Base-by-base conservation (phyloP, 2,888 invertebrate species). In the Homarus gammarus region DNA sequence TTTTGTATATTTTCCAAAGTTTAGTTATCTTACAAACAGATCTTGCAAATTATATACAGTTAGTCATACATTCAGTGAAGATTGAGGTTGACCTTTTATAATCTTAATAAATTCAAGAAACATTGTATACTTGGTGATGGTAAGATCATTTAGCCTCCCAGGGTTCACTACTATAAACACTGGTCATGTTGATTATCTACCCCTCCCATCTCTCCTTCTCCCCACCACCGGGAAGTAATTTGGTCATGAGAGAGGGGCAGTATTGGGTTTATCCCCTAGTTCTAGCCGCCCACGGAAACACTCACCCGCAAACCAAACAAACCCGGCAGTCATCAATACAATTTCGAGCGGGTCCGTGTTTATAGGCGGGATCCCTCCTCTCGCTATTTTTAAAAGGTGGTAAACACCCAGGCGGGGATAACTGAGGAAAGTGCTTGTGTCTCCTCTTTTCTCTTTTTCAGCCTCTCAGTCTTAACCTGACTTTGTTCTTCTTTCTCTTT, bases 381-480 rank as follows among this genome's bases (percentile, higher is more conserved):
- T 5, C 64, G 27, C 27, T 27, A 27, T 27, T 64, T 64, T 64
- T 31, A 27, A 64, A 64, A 64, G 64, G 64, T 6, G 27, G 27
- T 64, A 64, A 6, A 64, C 64, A 27, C 22, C 56, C 8, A 64
- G 64, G 27, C 6, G 12, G 44, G 12, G 44, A 44, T 8, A 44
- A 44, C 44, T 5, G 44, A 12, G 12, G 64, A 12, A 27, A 64
- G 27, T 27, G n/a, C 8, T 64, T n/a, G 64, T 79, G 22, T 61
- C 81, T 81, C 40, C 36, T 51, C 56, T 36, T 79, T 49, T 77
- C 51, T 79, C 81, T 81, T 64, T 81, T 36, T 64, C 64, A 79
- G 38, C 49, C 61, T 79, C 61, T 79, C 38, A 51, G 51, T 78
- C 56, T 38, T 36, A 61, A 38, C 36, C 79, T 61, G 44, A 61